Percentiles rank a stretch among this genome's conserved stretches.
Conservation (phyloP, 1,140 invertebrate genomes). For the Lordiphosa stackelbergi region DNA sequence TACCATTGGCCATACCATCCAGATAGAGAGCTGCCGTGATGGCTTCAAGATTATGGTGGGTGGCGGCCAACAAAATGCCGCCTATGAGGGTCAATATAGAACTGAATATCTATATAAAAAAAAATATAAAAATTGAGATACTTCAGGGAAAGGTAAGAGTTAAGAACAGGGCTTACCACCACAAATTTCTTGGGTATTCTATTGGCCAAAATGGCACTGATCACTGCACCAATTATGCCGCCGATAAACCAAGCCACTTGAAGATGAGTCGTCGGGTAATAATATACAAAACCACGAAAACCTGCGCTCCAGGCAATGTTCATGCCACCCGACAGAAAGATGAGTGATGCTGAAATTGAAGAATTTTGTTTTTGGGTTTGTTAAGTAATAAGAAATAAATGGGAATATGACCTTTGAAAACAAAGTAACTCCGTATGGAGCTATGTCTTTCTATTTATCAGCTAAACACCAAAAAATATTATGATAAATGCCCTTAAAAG, state of each 20-base stretch:
- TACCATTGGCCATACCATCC: conserved; percentile 53
- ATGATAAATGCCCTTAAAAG: no score
- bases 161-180: conserved; percentile 25
- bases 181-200: conserved; percentile 47
- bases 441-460: no score
- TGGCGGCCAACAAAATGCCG: conserved; percentile 30
- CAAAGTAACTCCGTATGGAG: no score
- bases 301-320: conserved; percentile 63
- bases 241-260: conserved; percentile 55
- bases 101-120: conserved; percentile 9
- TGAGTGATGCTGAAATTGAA: conserved; percentile 30
- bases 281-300: conserved; percentile 8
- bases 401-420: no score
- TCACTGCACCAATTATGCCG: conserved; percentile 44
- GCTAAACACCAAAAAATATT: no score
- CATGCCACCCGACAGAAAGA: conserved; percentile 59
- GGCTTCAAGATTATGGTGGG: conserved; percentile 1
- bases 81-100: conserved; percentile 8
- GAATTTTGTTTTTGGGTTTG: no score
- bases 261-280: conserved; percentile 1
- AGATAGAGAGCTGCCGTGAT: conserved; percentile 37
- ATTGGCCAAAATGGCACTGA: conserved; percentile 34
- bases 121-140: background rate
- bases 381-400: no score
- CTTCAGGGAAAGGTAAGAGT: no score